Percentiles rank a stretch among this genome's conserved stretches.
Conservation (phyloP, 2,888 invertebrate genomes). For the Rhagium mordax region DNA sequence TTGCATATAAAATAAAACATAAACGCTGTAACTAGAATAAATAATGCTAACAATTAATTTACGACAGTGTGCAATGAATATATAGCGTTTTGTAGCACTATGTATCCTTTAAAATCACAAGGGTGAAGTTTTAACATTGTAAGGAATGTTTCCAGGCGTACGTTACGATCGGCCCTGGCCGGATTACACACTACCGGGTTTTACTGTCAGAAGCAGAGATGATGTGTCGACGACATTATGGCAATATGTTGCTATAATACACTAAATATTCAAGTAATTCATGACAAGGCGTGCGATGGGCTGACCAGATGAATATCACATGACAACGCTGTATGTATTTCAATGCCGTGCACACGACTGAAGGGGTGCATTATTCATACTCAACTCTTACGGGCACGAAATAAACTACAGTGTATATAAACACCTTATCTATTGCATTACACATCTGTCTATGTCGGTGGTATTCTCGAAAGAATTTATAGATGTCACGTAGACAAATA, state of each 20-base stretch:
- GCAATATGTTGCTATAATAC: slow-evolving; percentile 52
- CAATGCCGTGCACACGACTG: slow-evolving; percentile 11
- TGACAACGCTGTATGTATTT: slow-evolving; percentile 32
- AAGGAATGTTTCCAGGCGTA: slow-evolving; percentile 38
- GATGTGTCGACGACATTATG: slow-evolving; percentile 58
- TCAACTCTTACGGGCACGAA: slow-evolving; percentile 10
- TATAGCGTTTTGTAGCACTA: slow-evolving; percentile 19
- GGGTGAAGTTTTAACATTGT: slow-evolving; percentile 35
- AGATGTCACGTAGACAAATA: slow-evolving; percentile 19
- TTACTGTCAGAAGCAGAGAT: slow-evolving; percentile 56
- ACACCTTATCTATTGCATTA: slow-evolving; percentile 21
- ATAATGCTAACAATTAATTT: slow-evolving; percentile 18
- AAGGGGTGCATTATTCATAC: slow-evolving; percentile 30
- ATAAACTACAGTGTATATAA: slow-evolving; percentile 32
- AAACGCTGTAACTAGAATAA: not conserved
- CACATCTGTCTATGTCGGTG: slow-evolving; percentile 10
- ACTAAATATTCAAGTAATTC: slow-evolving; percentile 59
- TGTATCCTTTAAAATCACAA: slow-evolving; percentile 35
- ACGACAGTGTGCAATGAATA: not conserved
- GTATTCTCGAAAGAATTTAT: slow-evolving; percentile 9
- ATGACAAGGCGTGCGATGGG: slow-evolving; percentile 31
- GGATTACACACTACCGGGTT: slow-evolving; percentile 48
- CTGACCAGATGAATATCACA: slow-evolving; percentile 44
- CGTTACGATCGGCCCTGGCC: slow-evolving; percentile 50
- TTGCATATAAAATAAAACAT: not conserved